A percentile compares a stretch with the other conserved stretches of the same genome.
phyloP scores from a whole-genome alignment of 2,888 invertebrate genomes.

The Dione juno region DNA sequence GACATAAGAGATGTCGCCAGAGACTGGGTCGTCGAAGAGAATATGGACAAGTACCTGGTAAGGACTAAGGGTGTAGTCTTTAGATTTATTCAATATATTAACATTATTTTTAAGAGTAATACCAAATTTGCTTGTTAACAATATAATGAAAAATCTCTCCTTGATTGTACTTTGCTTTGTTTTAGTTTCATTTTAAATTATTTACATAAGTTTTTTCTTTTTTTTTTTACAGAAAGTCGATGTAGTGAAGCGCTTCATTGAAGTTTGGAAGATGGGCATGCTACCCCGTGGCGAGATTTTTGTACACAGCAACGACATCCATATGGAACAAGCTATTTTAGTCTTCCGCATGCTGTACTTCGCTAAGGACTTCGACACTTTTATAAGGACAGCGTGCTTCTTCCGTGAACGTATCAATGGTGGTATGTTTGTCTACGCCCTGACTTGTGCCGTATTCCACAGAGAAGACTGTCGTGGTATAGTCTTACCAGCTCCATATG shows the following conservation, averaged over 20 bases:
- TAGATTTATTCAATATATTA: too few species aligned
- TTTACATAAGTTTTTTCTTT: not conserved
- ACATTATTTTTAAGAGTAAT: not conserved
- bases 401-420: constrained; percentile 88
- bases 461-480: constrained; percentile 86
- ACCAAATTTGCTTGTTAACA: not conserved
- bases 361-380: constrained; percentile 87
- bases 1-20: constrained; percentile 84
- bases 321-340: constrained; percentile 85
- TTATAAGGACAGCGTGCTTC: constrained; percentile 87
- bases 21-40: constrained; percentile 84
- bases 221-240: constrained; percentile 75
- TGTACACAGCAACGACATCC: constrained; percentile 84
- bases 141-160: not conserved
- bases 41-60: constrained; percentile 83
- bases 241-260: constrained; percentile 83
- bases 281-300: constrained; percentile 84
- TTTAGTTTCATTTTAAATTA: not conserved
- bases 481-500: constrained; percentile 88
- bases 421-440: constrained; percentile 88
- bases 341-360: constrained; percentile 86
- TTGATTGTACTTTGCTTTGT: too few species aligned
- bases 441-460: constrained; percentile 87
- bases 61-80: constrained; percentile 34
- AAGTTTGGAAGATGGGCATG: constrained; percentile 82